Base-by-base conservation (phyloP, 2,797 vertebrate species). In the Fistularia commersonii region DNA sequence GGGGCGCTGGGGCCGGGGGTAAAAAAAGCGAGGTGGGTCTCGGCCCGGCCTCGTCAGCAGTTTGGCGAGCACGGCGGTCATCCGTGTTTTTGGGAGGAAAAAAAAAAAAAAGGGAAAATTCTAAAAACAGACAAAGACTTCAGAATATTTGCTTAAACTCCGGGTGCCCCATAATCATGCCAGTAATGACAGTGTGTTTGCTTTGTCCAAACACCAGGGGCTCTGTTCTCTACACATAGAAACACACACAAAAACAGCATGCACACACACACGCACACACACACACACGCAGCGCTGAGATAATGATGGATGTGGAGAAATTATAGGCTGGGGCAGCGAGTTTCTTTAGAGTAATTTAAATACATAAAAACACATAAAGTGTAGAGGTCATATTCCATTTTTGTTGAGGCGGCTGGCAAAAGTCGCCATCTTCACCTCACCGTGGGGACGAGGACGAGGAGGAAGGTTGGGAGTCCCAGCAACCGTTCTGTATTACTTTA, bases 101-200 rank as follows among this genome's bases (percentile, higher is more conserved):
- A 23, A 23, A 23, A 23, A 23, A 23, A 23, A 23, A 23, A 23
- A 23, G 23, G 23, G 23, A 78, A 40, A 80, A 67, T 59, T 64
- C 74, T 82, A 85, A 86, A 87, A 86, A 82, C 72, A 83, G 77
- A 86, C 71, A 71, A 83, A 80, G 66, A 66, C 60, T 80, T 51
- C 71, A 47, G 81, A 82, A 82, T 89, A 89, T 89, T 90, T 89
- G 77, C 66, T 83, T 84, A 83, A 89, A 88, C 85, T 85, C 77
- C 55, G 53, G 48, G 63, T 85, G 79, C 75, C 81, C 84, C 79
- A 80, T 88, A 88, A 90, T 88, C 82, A 88, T 79, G 79, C 61
- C 68, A 78, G 82, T 86, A 87, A 88, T 87, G 77, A 84, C 75
- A 80, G 79, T 61, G 65, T 80, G 61, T 86, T 87, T 80, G 78